Percentiles rank a stretch among this genome's conserved stretches.
These are phyloP conservation scores for Pseudanteris insignis DNA, from an alignment of 2,888 invertebrate genomes.

Conservation along the genomic window DNA sequence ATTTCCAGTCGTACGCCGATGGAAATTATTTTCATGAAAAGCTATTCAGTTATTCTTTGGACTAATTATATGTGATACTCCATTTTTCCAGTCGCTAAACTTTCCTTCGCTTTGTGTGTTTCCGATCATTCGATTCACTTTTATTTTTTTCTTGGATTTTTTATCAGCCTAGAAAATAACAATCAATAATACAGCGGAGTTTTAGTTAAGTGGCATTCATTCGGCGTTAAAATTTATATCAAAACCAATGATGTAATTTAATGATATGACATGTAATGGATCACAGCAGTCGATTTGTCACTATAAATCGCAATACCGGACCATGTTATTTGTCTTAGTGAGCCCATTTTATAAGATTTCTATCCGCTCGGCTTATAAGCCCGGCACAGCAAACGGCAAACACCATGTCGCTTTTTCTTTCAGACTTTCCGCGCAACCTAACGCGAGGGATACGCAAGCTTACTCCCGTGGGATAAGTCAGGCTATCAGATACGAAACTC, in stretches of 20 bases:
- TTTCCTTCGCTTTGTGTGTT: conserved; percentile 18
- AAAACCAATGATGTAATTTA: too few species aligned
- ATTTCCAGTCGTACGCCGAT: conserved; percentile 47
- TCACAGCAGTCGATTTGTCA: too few species aligned
- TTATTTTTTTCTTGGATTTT: too few species aligned
- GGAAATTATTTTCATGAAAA: conserved; percentile 46
- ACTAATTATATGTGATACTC: conserved; percentile 46
- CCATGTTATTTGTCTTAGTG: conserved; percentile 60
- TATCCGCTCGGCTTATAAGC: conserved; percentile 57
- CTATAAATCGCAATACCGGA: conserved; percentile 39
- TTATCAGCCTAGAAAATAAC: too few species aligned
- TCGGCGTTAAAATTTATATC: too few species aligned
- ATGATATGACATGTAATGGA: too few species aligned
- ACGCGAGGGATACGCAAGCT: conserved; percentile 43
- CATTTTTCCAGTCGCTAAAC: conserved; percentile 34
- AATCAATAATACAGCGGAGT: too few species aligned
- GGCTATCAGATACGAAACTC: conserved; percentile 58
- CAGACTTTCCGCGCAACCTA: conserved; percentile 39
- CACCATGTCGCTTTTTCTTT: conserved; percentile 35
- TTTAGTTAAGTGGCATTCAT: too few species aligned
- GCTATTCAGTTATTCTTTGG: conserved; percentile 45
- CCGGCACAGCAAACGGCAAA: conserved; percentile 45
- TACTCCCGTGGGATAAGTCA: conserved; percentile 56
- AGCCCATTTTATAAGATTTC: conserved; percentile 62
- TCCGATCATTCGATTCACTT: conserved; percentile 25